Percentiles rank a stretch among this genome's conserved stretches.
phyloP scores from a whole-genome alignment of 2,888 invertebrate species.

The Argyresthia goedartella region DNA sequence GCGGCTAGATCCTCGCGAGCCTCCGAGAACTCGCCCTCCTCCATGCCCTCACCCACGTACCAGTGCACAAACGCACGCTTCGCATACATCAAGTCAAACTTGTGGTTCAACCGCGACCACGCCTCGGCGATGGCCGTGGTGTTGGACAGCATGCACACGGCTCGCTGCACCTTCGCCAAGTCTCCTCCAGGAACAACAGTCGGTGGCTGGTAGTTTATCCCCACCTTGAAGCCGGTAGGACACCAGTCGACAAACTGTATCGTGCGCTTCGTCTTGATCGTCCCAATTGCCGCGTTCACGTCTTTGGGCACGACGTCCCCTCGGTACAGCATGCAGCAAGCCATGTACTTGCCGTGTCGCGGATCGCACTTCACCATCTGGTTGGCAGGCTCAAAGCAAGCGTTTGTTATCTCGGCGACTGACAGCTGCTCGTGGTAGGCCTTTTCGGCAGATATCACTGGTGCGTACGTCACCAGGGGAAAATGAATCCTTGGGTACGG shows the following conservation, averaged over 20 bases:
- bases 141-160: constrained; percentile 97
- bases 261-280: constrained; percentile 93
- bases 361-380: constrained; percentile 97
- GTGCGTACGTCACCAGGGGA: constrained; percentile 91
- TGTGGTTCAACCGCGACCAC: constrained; percentile 95
- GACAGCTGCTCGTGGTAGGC: constrained; percentile 94
- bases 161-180: constrained; percentile 91
- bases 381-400: constrained; percentile 95
- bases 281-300: constrained; percentile 92
- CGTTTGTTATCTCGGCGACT: constrained; percentile 93
- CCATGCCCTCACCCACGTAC: constrained; percentile 90
- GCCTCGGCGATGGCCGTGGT: constrained; percentile 98
- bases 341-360: constrained; percentile 93
- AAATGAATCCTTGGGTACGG: constrained; percentile 97
- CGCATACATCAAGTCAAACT: constrained; percentile 96
- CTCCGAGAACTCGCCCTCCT: constrained; percentile 89
- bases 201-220: constrained; percentile 89
- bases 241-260: constrained; percentile 96
- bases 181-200: constrained; percentile 94
- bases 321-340: constrained; percentile 94
- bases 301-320: constrained; percentile 96
- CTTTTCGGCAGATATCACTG: constrained; percentile 93
- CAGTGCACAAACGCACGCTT: constrained; percentile 97
- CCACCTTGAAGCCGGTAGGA: constrained; percentile 83
- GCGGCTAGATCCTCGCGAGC: constrained; percentile 75